A percentile compares a stretch with the other conserved stretches of the same genome.
These are phyloP conservation scores for Thymallus thymallus DNA, from an alignment of 2,113 vertebrate species.

Conservation along the genomic window DNA sequence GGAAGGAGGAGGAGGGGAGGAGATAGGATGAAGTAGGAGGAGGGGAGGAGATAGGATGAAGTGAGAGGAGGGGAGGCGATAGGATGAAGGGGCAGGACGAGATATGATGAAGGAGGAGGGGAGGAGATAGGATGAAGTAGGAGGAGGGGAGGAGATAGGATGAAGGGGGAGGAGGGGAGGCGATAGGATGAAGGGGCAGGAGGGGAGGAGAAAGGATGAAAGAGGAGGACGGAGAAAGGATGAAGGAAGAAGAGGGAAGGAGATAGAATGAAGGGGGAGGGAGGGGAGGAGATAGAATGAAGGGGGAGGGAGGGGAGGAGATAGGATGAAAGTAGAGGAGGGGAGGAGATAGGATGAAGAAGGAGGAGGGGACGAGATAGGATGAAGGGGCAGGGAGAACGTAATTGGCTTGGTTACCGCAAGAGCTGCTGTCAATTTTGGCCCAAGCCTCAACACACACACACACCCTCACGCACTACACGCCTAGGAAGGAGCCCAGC, in stretches of 20 bases:
- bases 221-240: constrained; percentile 24
- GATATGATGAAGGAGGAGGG: too few relatives aligned
- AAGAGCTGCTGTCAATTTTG: background rate
- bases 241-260: constrained; percentile 26
- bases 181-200: constrained; percentile 36
- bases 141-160: too few relatives aligned
- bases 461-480: constrained; percentile 39
- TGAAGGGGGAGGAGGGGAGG: too few relatives aligned
- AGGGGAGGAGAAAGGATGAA: constrained; percentile 19
- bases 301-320: constrained; percentile 36
- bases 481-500: constrained; percentile 69
- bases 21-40: too few relatives aligned
- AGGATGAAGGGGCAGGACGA: too few relatives aligned
- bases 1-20: constrained; percentile 30
- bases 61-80: too few relatives aligned
- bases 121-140: too few relatives aligned
- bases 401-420: constrained; percentile 13
- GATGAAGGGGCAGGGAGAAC: background rate
- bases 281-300: constrained; percentile 11
- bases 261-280: constrained; percentile 32
- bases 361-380: too few relatives aligned
- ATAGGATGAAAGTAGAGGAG: too few relatives aligned
- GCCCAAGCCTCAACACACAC: constrained; percentile 17
- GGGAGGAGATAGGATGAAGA: too few relatives aligned
- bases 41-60: too few relatives aligned